Base-by-base conservation (phyloP, 2,797 vertebrate genomes). In the Ataeniobius toweri region DNA sequence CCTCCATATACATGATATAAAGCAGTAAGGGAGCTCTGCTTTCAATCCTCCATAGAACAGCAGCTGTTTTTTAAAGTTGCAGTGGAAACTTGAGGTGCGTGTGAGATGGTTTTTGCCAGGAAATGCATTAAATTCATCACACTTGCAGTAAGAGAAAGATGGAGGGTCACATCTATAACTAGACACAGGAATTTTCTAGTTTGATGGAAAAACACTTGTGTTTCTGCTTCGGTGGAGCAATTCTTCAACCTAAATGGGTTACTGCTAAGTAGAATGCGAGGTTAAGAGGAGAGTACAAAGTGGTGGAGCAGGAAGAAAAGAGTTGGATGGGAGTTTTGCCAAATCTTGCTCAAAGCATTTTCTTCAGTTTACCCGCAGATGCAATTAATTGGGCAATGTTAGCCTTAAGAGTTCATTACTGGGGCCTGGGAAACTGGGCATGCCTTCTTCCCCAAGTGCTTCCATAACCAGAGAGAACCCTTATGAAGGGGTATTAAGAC, bases 361-460 rank as follows among this genome's bases (percentile, higher is more conserved):
- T 22, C 50, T 80, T 89, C 88, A 90, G 92, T 94, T 93, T 92
- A 93, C 92, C 84, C 76, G 73, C 73, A 84, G 80, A 85, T 79
- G 83, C 85, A 91, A 92, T 95, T 93, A 92, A 94, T 86, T 87
- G 85, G 85, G 70, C 48, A 78, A 88, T 87, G 83, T 90, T 91
- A 86, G 92, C 88, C 85, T 86, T 85, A 82, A 83, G 78, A 91
- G 91, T 91, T 94, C 90, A 92, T 93, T 88, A 91, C 76, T 31
- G 71, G 89, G 83, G 88, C 90, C 91, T 94, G 92, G 89, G 90
- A 94, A 95, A 92, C 72, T 83, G 55, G 71, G 73, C 72, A 70
- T 74, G 78, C 76, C 77, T 80, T 81, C 81, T 83, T 85, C 84
- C 82, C 88, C 78, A 84, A 88, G 83, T 78, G 76, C 73, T 74